Conservation (phyloP, 2,113 vertebrate genomes). For the Eleginops maclovinus region DNA sequence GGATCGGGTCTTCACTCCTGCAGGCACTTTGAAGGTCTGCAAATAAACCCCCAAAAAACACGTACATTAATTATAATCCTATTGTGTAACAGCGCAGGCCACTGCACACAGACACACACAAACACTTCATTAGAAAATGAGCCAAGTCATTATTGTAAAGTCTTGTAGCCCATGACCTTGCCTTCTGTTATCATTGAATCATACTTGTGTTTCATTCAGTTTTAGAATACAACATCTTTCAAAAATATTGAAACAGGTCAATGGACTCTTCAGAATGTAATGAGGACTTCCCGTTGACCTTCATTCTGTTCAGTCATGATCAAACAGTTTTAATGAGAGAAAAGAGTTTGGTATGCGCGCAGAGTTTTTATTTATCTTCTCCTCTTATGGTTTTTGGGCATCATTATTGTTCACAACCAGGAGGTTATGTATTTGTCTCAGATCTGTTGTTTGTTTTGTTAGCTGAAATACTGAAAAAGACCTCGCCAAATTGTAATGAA, state of each 20-base stretch:
- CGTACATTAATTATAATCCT: constrained; percentile 19
- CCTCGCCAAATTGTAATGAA: too few species aligned
- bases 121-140: constrained; percentile 41
- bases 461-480: too few species aligned
- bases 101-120: constrained; percentile 15
- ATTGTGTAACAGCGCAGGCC: constrained; percentile 1
- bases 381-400: neutral
- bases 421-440: too few species aligned
- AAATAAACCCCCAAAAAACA: neutral
- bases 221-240: neutral
- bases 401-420: neutral
- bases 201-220: neutral
- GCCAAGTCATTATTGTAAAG: constrained; percentile 41
- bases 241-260: neutral
- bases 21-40: constrained; percentile 28
- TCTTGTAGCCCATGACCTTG: constrained; percentile 35
- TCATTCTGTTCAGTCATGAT: neutral
- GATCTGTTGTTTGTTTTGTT: too few species aligned
- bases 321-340: neutral
- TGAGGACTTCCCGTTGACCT: neutral
- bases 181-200: neutral
- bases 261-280: neutral
- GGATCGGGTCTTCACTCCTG: neutral
- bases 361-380: neutral
- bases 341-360: neutral